Conservation (phyloP, 2,113 vertebrate genomes). For the Hippoglossus stenolepis region DNA sequence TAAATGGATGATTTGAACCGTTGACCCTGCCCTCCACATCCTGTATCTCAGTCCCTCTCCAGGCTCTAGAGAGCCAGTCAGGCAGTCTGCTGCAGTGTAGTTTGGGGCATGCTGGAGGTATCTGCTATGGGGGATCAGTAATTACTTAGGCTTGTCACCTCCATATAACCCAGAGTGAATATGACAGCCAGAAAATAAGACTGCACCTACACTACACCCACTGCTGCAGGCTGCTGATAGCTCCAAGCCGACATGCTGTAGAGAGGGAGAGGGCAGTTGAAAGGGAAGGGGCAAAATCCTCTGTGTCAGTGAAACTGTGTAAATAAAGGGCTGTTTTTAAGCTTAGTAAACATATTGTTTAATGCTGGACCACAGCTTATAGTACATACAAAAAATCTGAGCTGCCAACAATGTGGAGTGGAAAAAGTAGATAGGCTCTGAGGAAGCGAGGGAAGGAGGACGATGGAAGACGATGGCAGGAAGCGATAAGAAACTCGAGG, state of each 20-base stretch:
- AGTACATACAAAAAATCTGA: slow-evolving; percentile 9
- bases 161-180: slow-evolving; percentile 70
- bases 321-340: slow-evolving; percentile 37
- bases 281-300: slow-evolving; percentile 23
- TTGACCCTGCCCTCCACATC: slow-evolving; percentile 4
- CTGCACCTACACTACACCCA: slow-evolving; percentile 70
- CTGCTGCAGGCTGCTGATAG: slow-evolving; percentile 68
- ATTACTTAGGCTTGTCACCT: slow-evolving; percentile 74
- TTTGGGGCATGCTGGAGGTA: slow-evolving; percentile 51
- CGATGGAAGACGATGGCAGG: slow-evolving; percentile 52
- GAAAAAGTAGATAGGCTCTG: slow-evolving; percentile 16
- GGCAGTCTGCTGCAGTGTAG: slow-evolving; percentile 45
- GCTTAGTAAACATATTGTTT: slow-evolving; percentile 34
- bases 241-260: slow-evolving; percentile 47
- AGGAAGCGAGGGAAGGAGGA: background rate
- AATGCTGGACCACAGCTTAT: slow-evolving; percentile 21
- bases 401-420: slow-evolving; percentile 12
- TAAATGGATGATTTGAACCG: background rate
- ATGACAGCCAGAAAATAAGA: slow-evolving; percentile 79
- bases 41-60: background rate
- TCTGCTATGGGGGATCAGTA: slow-evolving; percentile 71
- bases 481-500: slow-evolving; percentile 71
- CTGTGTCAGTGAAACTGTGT: slow-evolving; percentile 40
- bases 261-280: slow-evolving; percentile 12
- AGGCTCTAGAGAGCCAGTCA: slow-evolving; percentile 31